Base-by-base conservation (phyloP, 1,140 invertebrate species). In the Bacillus rossius region DNA sequence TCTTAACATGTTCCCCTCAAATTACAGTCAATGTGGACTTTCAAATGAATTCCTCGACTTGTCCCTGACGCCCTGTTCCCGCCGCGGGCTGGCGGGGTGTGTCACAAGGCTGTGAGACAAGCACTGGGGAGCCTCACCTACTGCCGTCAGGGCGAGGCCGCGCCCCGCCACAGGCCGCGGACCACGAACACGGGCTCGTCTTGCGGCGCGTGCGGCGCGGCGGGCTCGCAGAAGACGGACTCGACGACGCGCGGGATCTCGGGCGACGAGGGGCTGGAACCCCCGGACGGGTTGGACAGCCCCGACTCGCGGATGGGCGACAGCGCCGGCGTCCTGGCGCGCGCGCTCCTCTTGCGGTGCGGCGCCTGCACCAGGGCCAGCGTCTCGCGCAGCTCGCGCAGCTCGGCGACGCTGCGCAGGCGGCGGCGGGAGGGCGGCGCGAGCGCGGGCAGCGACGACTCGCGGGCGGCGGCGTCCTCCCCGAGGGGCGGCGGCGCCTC, bases 251-350 rank as follows among this genome's bases (percentile, higher is more conserved):
- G 3, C n/a, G 48, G 29, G 7, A n/a, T 22, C 48, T 25, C 25
- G 16, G 19, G 17, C 23, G 40, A 20, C 22, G 19, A 14, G 40
- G 29, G 20, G n/a, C 53, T 40, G 8, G 40, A 14, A 2, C 10
- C 17, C n/a, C 8, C 40, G 3, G 82, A 81, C 0, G 85, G 84
- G 73, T 87, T 87, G 3, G 85, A 87, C 1, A 86, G 73, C n/a
- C 86, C 85, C 14, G 84, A 85, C 64, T 88, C 85, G 38, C 82
- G 80, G 26, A 87, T 88, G 8, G 86, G 86, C 26, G 84, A 87
- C 41, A 88, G 69, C 29, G 78, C 78, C 1, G 72, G 70, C 20
- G 71, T 72, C 49, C 68, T 57, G 74, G 80, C n/a, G 77, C 84
- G 53, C 10, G 5, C 29, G 38, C 54, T 61, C 25, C 23, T 25